Conservation (phyloP, 2,113 vertebrate species). For the Pseudorectes ferrugineus region DNA sequence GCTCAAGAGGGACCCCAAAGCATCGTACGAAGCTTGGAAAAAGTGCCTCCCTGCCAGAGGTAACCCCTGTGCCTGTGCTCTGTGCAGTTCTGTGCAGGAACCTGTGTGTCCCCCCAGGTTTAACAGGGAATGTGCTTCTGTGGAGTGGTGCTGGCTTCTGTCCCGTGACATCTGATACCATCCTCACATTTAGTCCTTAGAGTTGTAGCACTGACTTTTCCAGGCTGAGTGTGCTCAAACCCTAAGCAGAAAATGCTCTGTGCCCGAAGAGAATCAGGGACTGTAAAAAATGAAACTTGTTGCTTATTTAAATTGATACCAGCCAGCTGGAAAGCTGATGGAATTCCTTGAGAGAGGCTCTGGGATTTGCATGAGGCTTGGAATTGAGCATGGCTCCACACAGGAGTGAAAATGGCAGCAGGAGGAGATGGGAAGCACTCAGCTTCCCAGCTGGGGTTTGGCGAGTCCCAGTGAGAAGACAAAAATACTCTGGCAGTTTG, state of each 20-base stretch:
- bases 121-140: background rate
- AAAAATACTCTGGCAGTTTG: background rate
- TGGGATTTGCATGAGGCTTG: background rate
- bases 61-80: constrained; percentile 28
- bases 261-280: background rate
- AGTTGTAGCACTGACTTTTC: background rate
- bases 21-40: constrained; percentile 96
- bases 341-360: background rate
- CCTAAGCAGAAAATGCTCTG: background rate
- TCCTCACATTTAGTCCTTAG: background rate
- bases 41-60: constrained; percentile 96
- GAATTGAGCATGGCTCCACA: background rate
- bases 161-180: rapidly evolving
- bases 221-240: background rate
- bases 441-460: background rate
- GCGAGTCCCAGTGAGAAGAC: background rate
- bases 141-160: background rate
- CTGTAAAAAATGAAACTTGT: background rate
- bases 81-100: background rate
- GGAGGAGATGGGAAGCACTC: background rate
- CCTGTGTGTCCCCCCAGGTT: background rate
- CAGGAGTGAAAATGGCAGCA: background rate
- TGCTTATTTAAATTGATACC: background rate
- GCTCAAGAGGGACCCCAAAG: constrained; percentile 98
- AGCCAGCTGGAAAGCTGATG: background rate